Evolutionary conservation across 1,140 invertebrate genomes (phyloP), one percentile per base, ranked within the genome.

Genomic region (Maniola jurtina): DNA sequence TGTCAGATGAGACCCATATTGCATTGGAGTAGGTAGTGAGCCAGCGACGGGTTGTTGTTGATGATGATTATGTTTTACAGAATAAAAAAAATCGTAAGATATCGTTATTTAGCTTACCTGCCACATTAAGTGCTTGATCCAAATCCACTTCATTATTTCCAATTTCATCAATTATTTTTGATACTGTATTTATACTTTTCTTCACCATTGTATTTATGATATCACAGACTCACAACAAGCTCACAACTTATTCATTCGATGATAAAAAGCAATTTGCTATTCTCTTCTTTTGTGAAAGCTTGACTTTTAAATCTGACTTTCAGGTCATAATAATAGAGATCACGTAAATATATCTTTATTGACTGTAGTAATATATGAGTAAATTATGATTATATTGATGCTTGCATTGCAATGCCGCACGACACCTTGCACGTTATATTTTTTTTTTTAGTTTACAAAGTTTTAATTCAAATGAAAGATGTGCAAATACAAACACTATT

Each of bases 91-190:
- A 25, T 2, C 25, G 25, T 25, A 52, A 33, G 1, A 52, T 14
- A 52, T 16, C 15, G 25, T 2, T 1, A 25, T 25, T 25, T 25
- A 1, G 25, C 13, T 50, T 72, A 85, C 83, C 83, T 70, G 78
- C 81, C 9, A 86, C 74, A 45, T 64, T 47, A 11, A 88, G 64
- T 13, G 86, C 86, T 63, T 80, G 73, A 52, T 88, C 86, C 71
- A 88, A 72, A 76, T 84, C 79, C 6, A 76, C 75, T 36, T 71
- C 57, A 77, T 73, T 57, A 42, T 77, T 73, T 14, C 76, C 65
- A 45, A 64, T 61, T 38, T 61, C 67, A 7, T 79, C 64, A 35
- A 84, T 64, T 64, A 66, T 66, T 61, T 79, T 72, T 9, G 80
- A 72, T 47, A 87, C 58, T 13, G 80, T 81, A 25, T 70, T 56